Percentiles rank a stretch among this genome's conserved stretches.
Evolutionary conservation across 2,797 vertebrate genomes (phyloP).

Genomic region (Psittacula derbiana): DNA sequence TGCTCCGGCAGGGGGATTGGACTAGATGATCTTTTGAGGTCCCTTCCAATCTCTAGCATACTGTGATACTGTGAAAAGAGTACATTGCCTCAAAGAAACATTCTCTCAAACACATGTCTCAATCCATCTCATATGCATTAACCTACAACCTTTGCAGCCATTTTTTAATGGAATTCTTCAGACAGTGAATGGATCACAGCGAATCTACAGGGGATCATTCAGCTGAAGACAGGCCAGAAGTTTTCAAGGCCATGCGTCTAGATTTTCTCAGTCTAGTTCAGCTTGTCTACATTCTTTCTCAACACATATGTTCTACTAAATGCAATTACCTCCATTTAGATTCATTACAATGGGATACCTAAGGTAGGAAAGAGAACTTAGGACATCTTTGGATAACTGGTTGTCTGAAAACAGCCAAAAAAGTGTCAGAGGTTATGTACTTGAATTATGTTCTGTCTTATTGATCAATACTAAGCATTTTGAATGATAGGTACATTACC

Average conservation of each 20-base stretch:
- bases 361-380: not conserved
- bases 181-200: not conserved
- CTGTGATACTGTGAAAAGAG: not conserved
- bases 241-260: not conserved
- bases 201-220: not conserved
- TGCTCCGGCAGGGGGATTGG: too few species aligned
- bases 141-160: not conserved
- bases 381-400: accelerated
- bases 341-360: not conserved
- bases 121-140: not conserved
- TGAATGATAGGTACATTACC: not conserved
- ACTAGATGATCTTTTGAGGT: too few species aligned
- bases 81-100: not conserved
- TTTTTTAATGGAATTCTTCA: not conserved
- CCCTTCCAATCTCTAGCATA: too few species aligned
- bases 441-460: not conserved
- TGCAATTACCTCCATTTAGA: not conserved
- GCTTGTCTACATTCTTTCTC: not conserved
- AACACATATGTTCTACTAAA: not conserved
- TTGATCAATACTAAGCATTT: not conserved
- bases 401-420: not conserved
- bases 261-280: not conserved
- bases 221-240: not conserved
- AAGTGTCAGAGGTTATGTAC: not conserved
- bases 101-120: not conserved